Percentiles rank a stretch among this genome's conserved stretches.
phyloP scores from a whole-genome alignment of 1,140 invertebrate genomes.

The Pseudoatta argentina region DNA sequence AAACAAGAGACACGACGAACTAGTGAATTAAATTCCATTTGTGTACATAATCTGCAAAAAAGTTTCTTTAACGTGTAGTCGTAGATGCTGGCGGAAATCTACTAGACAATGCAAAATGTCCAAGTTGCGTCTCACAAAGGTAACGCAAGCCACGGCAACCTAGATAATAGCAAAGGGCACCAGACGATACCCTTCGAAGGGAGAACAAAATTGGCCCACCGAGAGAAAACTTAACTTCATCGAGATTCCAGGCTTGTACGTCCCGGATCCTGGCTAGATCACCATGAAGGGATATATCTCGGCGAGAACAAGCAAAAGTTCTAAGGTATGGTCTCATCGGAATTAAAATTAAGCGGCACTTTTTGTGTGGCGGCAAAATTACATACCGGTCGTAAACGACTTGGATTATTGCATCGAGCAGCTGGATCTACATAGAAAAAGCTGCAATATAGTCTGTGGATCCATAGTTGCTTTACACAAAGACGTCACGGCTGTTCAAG shows the following conservation, averaged over 20 bases:
- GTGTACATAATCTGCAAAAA: neutral
- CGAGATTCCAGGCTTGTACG: neutral
- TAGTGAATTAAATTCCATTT: conserved; percentile 38
- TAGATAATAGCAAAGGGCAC: conserved; percentile 59
- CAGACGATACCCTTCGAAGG: conserved; percentile 11
- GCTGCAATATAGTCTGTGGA: neutral
- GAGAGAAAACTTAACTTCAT: conserved; percentile 21
- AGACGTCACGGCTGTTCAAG: neutral
- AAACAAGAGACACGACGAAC: conserved; percentile 36
- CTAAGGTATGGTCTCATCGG: conserved; percentile 31
- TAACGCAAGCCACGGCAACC: conserved; percentile 48
- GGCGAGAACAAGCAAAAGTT: neutral
- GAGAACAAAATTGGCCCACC: conserved; percentile 68
- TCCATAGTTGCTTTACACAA: neutral
- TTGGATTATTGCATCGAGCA: conserved; percentile 25
- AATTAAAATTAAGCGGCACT: conserved; percentile 28
- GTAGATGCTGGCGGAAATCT: neutral
- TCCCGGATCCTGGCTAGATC: conserved; percentile 6
- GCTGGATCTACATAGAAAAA: conserved; percentile 22
- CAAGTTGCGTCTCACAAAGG: neutral
- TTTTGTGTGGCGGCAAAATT: neutral
- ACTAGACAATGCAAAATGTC: neutral
- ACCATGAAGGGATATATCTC: conserved; percentile 26
- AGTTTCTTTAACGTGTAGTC: neutral
- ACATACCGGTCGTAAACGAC: conserved; percentile 22